Conservation (phyloP, 2,113 vertebrate genomes). For the Condylura cristata region DNA sequence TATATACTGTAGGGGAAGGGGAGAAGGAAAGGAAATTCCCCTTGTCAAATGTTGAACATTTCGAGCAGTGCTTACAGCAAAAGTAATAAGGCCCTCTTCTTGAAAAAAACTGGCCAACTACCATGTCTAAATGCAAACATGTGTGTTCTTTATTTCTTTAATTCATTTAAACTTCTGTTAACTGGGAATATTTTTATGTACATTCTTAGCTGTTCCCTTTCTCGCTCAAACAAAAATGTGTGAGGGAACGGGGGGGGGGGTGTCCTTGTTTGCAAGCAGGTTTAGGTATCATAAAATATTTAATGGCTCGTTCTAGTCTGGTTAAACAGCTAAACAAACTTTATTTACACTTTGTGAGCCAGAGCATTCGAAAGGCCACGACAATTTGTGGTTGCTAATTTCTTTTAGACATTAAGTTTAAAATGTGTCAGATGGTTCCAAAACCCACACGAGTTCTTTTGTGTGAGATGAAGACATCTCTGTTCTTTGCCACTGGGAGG, state of each 20-base stretch:
- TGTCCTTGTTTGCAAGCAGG: constrained; percentile 40
- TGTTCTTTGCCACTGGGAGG: background rate
- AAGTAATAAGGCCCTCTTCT: constrained; percentile 74
- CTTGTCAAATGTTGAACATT: constrained; percentile 73
- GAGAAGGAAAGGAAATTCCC: constrained; percentile 72
- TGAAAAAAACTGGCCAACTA: constrained; percentile 66
- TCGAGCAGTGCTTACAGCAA: constrained; percentile 63
- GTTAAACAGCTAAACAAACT: constrained; percentile 55
- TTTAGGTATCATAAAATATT: constrained; percentile 67
- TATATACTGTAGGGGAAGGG: constrained; percentile 65
- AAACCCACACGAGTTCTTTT: constrained; percentile 5
- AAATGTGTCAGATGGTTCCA: constrained; percentile 20
- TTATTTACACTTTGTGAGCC: constrained; percentile 45
- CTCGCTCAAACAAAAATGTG: constrained; percentile 49
- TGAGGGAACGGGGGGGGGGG: constrained; percentile 40
- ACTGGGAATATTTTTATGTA: constrained; percentile 73
- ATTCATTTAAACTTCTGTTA: constrained; percentile 78
- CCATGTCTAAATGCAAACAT: constrained; percentile 79
- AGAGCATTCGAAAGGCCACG: constrained; percentile 1
- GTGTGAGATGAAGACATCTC: background rate
- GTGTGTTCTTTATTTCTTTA: constrained; percentile 74
- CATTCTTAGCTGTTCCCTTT: background rate
- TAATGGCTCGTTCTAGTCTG: constrained; percentile 16
- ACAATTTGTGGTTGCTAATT: constrained; percentile 51
- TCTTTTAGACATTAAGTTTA: constrained; percentile 51